Base-by-base conservation (phyloP, 1,140 invertebrate species). In the Mycetomoellerius zeteki region DNA sequence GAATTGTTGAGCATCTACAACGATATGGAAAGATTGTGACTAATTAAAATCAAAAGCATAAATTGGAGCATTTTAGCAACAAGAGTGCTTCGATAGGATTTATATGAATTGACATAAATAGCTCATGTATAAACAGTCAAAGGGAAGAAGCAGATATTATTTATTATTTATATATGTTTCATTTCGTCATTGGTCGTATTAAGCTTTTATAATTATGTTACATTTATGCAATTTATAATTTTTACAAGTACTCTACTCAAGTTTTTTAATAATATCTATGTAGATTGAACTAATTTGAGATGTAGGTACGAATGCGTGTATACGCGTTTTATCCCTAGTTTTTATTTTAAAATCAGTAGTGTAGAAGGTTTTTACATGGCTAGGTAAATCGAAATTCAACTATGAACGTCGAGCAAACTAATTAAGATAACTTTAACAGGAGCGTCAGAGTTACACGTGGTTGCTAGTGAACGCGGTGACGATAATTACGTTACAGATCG, bases 361-460 rank as follows among this genome's bases (percentile, higher is more conserved):
- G 14, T 8, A 33, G 37, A 50, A 72, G 19, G 24, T 60, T 73
- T 82, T 84, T 84, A 27, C 27, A 27, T 62, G 33, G 69, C 1
- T 73, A 14, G 43, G 27, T 43, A 73, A 84, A 73, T 73, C 43
- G 80, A 84, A 71, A 73, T 84, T 73, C 37, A 75, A 30, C 67
- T 71, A 16, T 72, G 52, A 73, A 60, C 67, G 30, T 27, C 7
- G 60, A 56, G 82, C 30, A 52, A 85, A 85, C 82, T 85, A 85
- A 85, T 85, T 85, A 85, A 78, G 82, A 85, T 75, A 85, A 85
- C 72, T 85, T 85, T 78, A 75, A 47, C 37, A 72, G 82, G 56
- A 52, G 47, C 73, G 73, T 19, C 21, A 47, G 33, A 78, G 82
- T 85, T 78, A 85, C 60, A 76, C 52, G 62, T 54, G 58, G 73